phyloP scores from a whole-genome alignment of 2,888 invertebrate species.

The Onthophagus sagittarius region DNA sequence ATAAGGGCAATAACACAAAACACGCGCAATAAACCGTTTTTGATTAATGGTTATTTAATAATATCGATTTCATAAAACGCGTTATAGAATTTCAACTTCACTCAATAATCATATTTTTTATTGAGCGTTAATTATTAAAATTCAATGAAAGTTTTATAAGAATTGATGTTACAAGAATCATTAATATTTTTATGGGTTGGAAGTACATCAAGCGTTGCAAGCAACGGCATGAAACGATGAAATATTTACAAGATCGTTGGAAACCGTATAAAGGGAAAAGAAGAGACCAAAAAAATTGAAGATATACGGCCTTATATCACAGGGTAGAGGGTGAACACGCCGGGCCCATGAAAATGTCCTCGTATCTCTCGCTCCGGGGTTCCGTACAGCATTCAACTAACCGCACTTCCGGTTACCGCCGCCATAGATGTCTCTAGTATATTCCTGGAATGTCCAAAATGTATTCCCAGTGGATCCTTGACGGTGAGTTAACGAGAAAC shows the following conservation, averaged over 20 bases:
- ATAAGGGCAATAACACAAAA: not conserved
- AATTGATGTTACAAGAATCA: not conserved
- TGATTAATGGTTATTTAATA: not conserved
- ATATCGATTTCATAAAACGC: not conserved
- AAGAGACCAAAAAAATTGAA: not conserved
- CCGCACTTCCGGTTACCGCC: not conserved
- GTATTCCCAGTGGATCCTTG: not conserved
- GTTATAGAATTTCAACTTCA: not conserved
- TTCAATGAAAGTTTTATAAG: too few species aligned
- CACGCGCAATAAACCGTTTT: not conserved
- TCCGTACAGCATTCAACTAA: not conserved
- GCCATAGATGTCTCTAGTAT: not conserved
- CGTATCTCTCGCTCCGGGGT: slow-evolving; percentile 1
- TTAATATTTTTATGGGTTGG: not conserved
- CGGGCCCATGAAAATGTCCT: slow-evolving; percentile 8
- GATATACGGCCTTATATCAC: slow-evolving; percentile 2
- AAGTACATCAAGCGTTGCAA: not conserved
- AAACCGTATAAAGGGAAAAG: slow-evolving; percentile 8
- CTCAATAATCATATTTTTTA: not conserved
- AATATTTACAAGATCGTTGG: slow-evolving; percentile 9
- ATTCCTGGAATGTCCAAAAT: not conserved
- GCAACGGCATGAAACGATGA: not conserved
- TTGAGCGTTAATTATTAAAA: too few species aligned
- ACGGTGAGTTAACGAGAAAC: not conserved
- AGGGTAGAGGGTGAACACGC: not conserved